Base-by-base conservation (phyloP, 2,888 invertebrate genomes). In the Watsonalla binaria region DNA sequence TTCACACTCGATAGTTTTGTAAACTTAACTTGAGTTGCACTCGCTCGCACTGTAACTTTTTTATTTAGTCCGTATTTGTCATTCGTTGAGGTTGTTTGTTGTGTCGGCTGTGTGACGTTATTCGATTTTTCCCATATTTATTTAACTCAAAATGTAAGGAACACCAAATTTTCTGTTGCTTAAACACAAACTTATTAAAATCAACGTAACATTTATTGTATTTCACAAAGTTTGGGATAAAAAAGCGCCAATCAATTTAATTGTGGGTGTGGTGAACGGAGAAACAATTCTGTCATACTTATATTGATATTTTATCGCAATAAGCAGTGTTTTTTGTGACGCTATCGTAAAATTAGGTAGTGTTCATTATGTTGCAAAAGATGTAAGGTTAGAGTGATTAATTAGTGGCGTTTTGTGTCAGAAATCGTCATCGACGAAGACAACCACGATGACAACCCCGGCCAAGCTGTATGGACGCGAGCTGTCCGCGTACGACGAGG, bases 391-490 rank as follows among this genome's bases (percentile, higher is more conserved):
- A 51, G 53, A 66, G 59, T 63, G 54, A 55, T 60, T 65, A 66
- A 63, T 66, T 65, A 74, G 69, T 65, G 67, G 73, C 76, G 76
- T 76, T 76, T 70, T 70, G 70, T 74, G 68, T 93, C 93, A 97
- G 97, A 97, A 96, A 84, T 96, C 96, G 80, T 96, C 97, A 72
- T 94, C 95, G 70, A 96, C 96, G 74, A 97, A 95, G 83, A 96
- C 95, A 70, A 96, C 96, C 69, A 96, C 96, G 80, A 96, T 96
- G 94, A 97, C 97, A 78, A 96, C 96, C 68, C 96, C 96, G 78
- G 96, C 96, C 66, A 97, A 97, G 89, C 88, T 98, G 72, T 97
- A 95, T 80, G 97, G 97, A 74, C 96, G 96, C 87, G 97, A 97
- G 86, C 92, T 97, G 74, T 95, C 96, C 77, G 94, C 95, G 72